A percentile compares a stretch with the other conserved stretches of the same genome.
Conservation (phyloP, 2,797 vertebrate species). For the Lutjanus campechanus region DNA sequence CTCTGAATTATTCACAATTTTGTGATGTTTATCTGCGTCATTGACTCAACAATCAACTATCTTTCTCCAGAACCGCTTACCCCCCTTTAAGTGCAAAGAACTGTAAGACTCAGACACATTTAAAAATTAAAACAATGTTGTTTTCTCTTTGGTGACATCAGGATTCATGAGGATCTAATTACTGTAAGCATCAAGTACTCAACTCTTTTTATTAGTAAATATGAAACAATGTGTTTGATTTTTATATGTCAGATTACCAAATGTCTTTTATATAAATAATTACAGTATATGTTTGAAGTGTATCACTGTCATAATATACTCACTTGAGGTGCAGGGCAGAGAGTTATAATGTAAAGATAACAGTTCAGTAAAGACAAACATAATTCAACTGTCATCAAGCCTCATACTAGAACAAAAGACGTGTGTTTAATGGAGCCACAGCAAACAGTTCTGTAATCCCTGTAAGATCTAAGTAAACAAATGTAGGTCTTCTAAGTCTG, state of each 20-base stretch:
- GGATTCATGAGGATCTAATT: no score
- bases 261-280: neutral
- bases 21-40: no score
- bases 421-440: constrained; percentile 78
- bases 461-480: constrained; percentile 89
- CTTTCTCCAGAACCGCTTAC: no score
- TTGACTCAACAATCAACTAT: no score
- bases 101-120: no score
- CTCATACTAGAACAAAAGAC: constrained; percentile 79
- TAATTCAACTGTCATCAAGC: constrained; percentile 64
- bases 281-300: neutral
- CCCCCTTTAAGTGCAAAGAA: no score
- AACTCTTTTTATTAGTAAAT: no score
- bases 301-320: constrained; percentile 5
- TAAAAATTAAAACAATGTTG: no score
- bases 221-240: neutral
- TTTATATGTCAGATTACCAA: neutral
- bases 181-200: no score
- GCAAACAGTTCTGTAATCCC: constrained; percentile 88
- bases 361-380: constrained; percentile 30
- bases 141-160: no score
- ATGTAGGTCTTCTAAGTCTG: constrained; percentile 84
- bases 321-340: constrained; percentile 2
- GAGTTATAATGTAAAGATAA: constrained; percentile 18
- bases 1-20: no score